phyloP scores from a whole-genome alignment of 2,888 invertebrate genomes.

The Blera fallax region DNA sequence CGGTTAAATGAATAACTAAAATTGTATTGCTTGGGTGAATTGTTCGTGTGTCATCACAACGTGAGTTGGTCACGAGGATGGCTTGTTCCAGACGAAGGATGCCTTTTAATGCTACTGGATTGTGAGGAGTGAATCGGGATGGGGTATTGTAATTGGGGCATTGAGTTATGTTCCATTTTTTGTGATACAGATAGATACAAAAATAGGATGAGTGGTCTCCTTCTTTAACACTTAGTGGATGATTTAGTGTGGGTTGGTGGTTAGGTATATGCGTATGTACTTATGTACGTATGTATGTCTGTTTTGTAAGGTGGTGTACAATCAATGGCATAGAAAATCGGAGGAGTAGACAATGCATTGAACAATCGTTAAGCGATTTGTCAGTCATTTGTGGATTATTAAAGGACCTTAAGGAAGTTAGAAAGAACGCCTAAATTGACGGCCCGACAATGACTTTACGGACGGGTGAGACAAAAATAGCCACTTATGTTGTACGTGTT shows the following conservation, averaged over 20 bases:
- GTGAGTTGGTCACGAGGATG: conserved; percentile 50
- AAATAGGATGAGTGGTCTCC: neutral
- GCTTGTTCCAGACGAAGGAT: conserved; percentile 21
- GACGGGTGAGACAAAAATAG: too few species aligned
- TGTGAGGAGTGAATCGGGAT: conserved; percentile 5
- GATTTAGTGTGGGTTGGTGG: neutral
- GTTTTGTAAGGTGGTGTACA: too few species aligned
- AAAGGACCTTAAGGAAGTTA: too few species aligned
- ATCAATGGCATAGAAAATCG: too few species aligned
- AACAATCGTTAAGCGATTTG: neutral
- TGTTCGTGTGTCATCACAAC: conserved; percentile 16
- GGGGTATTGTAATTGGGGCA: conserved; percentile 21
- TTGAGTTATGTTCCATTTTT: conserved; percentile 9
- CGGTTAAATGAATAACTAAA: neutral
- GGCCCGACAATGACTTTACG: too few species aligned
- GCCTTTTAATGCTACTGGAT: neutral
- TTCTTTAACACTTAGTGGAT: neutral
- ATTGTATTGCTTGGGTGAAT: neutral
- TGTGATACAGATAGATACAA: neutral
- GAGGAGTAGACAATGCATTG: neutral
- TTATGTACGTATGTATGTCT: too few species aligned
- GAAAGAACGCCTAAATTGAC: too few species aligned
- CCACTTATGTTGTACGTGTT: too few species aligned
- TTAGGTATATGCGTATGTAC: neutral
- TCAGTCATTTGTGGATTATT: too few species aligned